Percentiles rank a stretch among this genome's conserved stretches.
Conservation (phyloP, 2,113 vertebrate species). For the Microcebus murinus region DNA sequence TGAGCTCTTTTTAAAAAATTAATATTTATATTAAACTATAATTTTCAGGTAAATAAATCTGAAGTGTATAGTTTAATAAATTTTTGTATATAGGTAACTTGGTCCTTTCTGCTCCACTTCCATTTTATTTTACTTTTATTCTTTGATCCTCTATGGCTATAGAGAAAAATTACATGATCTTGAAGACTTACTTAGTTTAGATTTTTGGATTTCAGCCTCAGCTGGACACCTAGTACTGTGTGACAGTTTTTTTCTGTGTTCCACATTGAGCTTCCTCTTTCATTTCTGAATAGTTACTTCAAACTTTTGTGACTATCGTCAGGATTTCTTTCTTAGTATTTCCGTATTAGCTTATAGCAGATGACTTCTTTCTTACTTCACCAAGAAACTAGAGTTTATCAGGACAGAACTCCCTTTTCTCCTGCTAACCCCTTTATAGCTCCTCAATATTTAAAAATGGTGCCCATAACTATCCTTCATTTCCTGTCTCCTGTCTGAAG, state of each 20-base stretch:
- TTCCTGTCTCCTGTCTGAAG: background rate
- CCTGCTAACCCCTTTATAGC: background rate
- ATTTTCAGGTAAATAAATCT: constrained; percentile 27
- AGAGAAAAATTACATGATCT: background rate
- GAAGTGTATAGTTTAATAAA: constrained; percentile 8
- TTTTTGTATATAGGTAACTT: background rate
- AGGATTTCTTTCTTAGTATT: background rate
- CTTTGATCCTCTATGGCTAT: background rate
- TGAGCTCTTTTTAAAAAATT: background rate
- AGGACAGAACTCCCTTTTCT: background rate
- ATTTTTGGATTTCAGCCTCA: constrained; percentile 18
- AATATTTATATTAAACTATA: constrained; percentile 43
- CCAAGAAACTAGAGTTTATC: background rate
- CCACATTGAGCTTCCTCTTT: background rate
- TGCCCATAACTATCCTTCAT: background rate
- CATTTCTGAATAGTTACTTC: background rate
- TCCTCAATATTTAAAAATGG: background rate
- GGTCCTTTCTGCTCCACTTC: background rate
- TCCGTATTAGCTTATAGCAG: background rate
- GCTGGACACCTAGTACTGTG: background rate
- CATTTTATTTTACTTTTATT: constrained; percentile 41
- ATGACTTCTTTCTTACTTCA: constrained; percentile 4
- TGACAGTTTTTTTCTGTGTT: background rate
- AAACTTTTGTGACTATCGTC: background rate
- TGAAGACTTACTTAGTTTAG: background rate